Evolutionary conservation across 2,113 vertebrate species (phyloP).

Genomic region (Laterallus jamaicensis): DNA sequence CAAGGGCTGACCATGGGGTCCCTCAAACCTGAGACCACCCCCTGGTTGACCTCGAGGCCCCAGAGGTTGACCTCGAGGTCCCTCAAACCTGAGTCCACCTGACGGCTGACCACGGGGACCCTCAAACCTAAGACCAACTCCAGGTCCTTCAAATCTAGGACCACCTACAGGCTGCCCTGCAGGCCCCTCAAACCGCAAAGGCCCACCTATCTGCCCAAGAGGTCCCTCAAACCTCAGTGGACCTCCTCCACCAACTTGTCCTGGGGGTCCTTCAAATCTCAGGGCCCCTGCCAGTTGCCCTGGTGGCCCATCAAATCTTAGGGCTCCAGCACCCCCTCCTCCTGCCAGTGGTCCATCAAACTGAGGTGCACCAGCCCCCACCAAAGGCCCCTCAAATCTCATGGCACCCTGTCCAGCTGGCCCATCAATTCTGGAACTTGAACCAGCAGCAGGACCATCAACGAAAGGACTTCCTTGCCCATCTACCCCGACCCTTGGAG

Average conservation of each 20-base stretch:
- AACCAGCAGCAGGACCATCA: slow-evolving; percentile 77
- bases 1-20: slow-evolving; percentile 80
- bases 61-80: slow-evolving; percentile 78
- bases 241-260: slow-evolving; percentile 68
- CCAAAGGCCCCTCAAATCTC: slow-evolving; percentile 83
- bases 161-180: slow-evolving; percentile 77
- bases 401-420: slow-evolving; percentile 74
- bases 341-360: slow-evolving; percentile 82
- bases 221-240: slow-evolving; percentile 84
- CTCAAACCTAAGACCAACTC: slow-evolving; percentile 82
- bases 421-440: slow-evolving; percentile 80
- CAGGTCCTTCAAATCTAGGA: slow-evolving; percentile 81
- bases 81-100: slow-evolving; percentile 84
- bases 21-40: slow-evolving; percentile 83
- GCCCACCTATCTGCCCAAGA: slow-evolving; percentile 75
- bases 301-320: slow-evolving; percentile 83
- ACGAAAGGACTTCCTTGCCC: slow-evolving; percentile 74
- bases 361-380: slow-evolving; percentile 68
- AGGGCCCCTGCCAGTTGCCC: slow-evolving; percentile 74
- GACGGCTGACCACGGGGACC: slow-evolving; percentile 80
- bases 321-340: slow-evolving; percentile 73
- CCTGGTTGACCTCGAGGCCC: slow-evolving; percentile 79
- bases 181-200: slow-evolving; percentile 83
- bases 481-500: slow-evolving; percentile 77
- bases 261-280: slow-evolving; percentile 77